Evolutionary conservation across 2,888 invertebrate species (phyloP), one percentile per base, ranked within the genome.

Genomic region (Tipula lateralis): DNA sequence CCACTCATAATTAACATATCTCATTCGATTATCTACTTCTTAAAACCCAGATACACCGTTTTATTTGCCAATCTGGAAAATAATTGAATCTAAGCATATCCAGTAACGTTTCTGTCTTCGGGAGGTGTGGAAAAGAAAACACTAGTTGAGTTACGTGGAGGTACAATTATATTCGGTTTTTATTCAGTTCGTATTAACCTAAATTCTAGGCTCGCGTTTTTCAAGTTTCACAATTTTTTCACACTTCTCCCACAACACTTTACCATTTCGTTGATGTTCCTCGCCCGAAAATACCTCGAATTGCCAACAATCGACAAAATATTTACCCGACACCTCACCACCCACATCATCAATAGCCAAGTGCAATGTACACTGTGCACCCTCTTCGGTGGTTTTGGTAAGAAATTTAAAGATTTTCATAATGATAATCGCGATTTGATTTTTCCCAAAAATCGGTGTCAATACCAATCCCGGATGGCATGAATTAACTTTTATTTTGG

Each of bases 181-280:
- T n/a, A n/a, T n/a, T n/a, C n/a, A n/a, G n/a, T n/a, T n/a, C n/a
- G n/a, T n/a, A n/a, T n/a, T n/a, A n/a, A n/a, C n/a, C 19, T 66
- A 24, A 66, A 66, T 66, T 66, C 66, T 19, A 24, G 24, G 66
- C 66, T 66, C 66, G 1, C 24, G 9, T 12, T 24, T 24, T 24
- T 24, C 9, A 19, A 66, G 24, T 5, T 30, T 82, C 5, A 82
- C 82, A 30, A 82, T 82, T 29, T 30, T 82, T 30, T 82, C 32
- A 82, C 82, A 82, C n/a, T 82, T 82, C n/a, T 82, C 82, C 82
- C 82, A 82, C 9, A 82, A 82, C 16, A 29, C n/a, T 32, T 82
- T 82, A 30, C 30, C 82, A n/a, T 82, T 82, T 1, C 16, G 30
- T 30, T 30, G 29, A 82, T 82, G 30, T 82, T 29, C 16, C 9